Percentiles rank a stretch among this genome's conserved stretches.
phyloP scores from a whole-genome alignment of 2,113 vertebrate species.

The Gallinago jamesoni region DNA sequence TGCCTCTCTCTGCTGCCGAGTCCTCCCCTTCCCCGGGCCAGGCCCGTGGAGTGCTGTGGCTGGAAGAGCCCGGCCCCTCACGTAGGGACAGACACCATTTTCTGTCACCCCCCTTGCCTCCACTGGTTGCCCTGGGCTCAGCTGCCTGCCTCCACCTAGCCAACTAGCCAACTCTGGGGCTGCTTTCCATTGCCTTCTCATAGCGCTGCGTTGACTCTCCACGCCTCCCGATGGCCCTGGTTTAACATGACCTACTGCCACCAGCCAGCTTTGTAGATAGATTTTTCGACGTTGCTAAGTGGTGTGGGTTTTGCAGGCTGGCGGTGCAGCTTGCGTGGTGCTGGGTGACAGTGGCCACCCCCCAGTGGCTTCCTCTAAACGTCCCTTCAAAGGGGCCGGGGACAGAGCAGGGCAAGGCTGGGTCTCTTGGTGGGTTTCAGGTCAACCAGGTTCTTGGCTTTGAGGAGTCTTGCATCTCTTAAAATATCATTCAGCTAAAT shows the following conservation, averaged over 20 bases:
- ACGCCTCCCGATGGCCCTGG: rapidly evolving
- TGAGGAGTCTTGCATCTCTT: background rate
- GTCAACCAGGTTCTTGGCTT: background rate
- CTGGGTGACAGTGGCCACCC: background rate
- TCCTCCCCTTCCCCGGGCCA: background rate
- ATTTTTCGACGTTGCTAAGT: rapidly evolving
- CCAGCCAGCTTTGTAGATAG: background rate
- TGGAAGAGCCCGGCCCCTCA: background rate
- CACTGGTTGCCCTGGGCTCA: background rate
- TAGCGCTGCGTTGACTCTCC: background rate
- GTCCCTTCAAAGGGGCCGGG: rapidly evolving
- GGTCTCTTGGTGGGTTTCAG: background rate
- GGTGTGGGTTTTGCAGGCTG: background rate
- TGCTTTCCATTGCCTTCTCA: background rate
- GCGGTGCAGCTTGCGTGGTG: rapidly evolving
- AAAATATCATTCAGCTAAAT: background rate
- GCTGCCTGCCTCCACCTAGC: background rate
- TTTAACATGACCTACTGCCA: background rate
- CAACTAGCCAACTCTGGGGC: background rate
- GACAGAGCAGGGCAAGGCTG: background rate
- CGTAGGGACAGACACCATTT: background rate
- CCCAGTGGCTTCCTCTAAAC: rapidly evolving
- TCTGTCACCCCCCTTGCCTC: background rate
- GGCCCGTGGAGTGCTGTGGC: rapidly evolving
- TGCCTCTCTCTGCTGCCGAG: background rate